Evolutionary conservation across 2,888 invertebrate genomes (phyloP).

Genomic region (Hydriomena furcata): DNA sequence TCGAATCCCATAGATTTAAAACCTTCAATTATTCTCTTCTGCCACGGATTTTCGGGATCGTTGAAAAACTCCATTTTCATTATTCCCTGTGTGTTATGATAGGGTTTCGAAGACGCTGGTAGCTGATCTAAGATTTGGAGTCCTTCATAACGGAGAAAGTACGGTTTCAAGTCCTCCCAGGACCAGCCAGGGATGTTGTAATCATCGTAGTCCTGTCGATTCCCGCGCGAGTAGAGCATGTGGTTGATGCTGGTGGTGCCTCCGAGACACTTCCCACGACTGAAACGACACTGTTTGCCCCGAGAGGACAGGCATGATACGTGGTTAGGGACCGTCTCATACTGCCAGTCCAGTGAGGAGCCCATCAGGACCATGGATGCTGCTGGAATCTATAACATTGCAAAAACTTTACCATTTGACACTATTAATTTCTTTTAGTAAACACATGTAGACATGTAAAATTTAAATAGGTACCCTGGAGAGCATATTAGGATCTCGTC

Average conservation of each 20-base stretch:
- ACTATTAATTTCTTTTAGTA: too few species aligned
- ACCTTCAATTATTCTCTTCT: slow-evolving; percentile 45
- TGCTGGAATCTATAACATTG: slow-evolving; percentile 49
- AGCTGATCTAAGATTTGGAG: slow-evolving; percentile 45
- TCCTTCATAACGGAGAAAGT: slow-evolving; percentile 61
- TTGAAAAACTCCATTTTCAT: slow-evolving; percentile 52
- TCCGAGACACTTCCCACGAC: slow-evolving; percentile 63
- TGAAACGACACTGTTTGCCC: slow-evolving; percentile 49
- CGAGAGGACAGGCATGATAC: slow-evolving; percentile 55
- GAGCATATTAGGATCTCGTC: slow-evolving; percentile 46
- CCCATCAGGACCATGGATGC: slow-evolving; percentile 44
- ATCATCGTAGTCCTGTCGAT: slow-evolving; percentile 52
- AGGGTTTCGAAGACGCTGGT: slow-evolving; percentile 50
- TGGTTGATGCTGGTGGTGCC: slow-evolving; percentile 67
- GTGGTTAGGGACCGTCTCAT: slow-evolving; percentile 55
- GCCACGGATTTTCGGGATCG: slow-evolving; percentile 56
- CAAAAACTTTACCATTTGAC: not conserved
- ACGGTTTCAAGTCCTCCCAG: slow-evolving; percentile 57
- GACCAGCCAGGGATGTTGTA: slow-evolving; percentile 55
- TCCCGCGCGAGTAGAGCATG: slow-evolving; percentile 66
- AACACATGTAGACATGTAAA: too few species aligned
- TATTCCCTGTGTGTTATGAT: slow-evolving; percentile 58
- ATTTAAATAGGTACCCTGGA: too few species aligned
- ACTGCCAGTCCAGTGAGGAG: slow-evolving; percentile 55
- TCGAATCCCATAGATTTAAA: slow-evolving; percentile 42